These are phyloP conservation scores for Amblyraja radiata DNA, from an alignment of 2,797 vertebrate genomes.

Conservation along the genomic window DNA sequence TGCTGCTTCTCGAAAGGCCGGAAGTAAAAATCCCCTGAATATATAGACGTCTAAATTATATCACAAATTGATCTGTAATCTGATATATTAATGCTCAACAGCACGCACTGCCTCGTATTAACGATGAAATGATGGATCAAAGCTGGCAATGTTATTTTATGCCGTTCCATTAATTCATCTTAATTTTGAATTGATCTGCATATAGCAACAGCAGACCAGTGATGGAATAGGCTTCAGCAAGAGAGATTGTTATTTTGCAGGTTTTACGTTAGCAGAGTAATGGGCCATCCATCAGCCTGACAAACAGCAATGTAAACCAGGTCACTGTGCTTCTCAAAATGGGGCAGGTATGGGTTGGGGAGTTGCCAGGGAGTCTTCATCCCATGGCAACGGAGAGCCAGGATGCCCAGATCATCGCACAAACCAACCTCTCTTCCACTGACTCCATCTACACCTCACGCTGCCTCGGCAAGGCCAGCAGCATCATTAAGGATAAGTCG, in stretches of 20 bases:
- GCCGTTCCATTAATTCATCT: conserved; percentile 8
- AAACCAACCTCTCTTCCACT: too few relatives aligned
- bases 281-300: conserved; percentile 10
- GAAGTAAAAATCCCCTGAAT: neutral
- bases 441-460: too few relatives aligned
- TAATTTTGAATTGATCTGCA: conserved; percentile 32
- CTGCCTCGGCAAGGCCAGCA: too few relatives aligned
- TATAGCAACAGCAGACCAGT: neutral
- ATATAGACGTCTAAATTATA: neutral
- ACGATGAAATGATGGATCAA: conserved; percentile 24
- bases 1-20: neutral
- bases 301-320: neutral
- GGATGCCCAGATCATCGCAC: too few relatives aligned
- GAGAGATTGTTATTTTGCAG: neutral
- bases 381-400: too few relatives aligned
- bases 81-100: conserved; percentile 7
- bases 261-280: neutral
- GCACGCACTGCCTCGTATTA: conserved; percentile 11
- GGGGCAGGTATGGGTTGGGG: neutral
- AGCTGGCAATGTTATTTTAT: conserved; percentile 33
- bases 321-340: neutral
- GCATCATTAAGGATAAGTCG: too few relatives aligned
- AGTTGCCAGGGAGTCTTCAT: neutral
- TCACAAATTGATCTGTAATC: neutral
- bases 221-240: conserved; percentile 22